These are phyloP conservation scores for Drosophila asahinai DNA, from an alignment of 1,140 invertebrate genomes.

Conservation along the genomic window DNA sequence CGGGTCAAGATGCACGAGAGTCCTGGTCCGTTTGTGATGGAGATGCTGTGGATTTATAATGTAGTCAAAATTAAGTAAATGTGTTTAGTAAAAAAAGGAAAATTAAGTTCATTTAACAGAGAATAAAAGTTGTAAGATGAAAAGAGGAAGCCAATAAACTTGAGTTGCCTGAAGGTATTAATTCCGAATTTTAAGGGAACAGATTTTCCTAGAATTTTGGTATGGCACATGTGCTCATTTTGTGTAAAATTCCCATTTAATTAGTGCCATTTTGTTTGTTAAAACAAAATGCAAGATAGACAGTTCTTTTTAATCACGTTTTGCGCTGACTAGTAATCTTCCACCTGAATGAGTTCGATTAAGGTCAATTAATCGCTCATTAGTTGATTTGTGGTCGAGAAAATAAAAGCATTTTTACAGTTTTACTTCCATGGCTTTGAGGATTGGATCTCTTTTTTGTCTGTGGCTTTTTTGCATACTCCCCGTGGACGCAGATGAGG, in stretches of 20 bases:
- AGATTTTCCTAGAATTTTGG: too few species aligned
- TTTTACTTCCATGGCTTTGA: not conserved
- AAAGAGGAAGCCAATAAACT: too few species aligned
- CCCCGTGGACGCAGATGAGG: not conserved
- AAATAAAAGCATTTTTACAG: conserved; percentile 6
- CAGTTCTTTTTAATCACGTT: not conserved
- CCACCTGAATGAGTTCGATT: conserved; percentile 4
- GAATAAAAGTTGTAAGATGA: too few species aligned
- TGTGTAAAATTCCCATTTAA: too few species aligned
- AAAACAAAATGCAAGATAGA: not conserved
- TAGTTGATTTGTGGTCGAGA: not conserved
- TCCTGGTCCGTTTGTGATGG: conserved; percentile 33
- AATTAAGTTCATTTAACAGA: too few species aligned
- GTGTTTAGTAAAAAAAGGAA: too few species aligned
- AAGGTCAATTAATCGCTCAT: conserved; percentile 37
- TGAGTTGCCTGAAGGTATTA: too few species aligned
- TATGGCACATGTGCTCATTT: too few species aligned
- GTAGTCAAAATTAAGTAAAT: conserved; percentile 38
- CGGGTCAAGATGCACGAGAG: conserved; percentile 24
- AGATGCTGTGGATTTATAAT: conserved; percentile 60
- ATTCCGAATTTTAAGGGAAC: too few species aligned
- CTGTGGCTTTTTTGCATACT: conserved; percentile 10
- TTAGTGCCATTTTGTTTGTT: not conserved
- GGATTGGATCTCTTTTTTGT: not conserved
- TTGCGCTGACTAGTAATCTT: not conserved